A percentile compares a stretch with the other conserved stretches of the same genome.
phyloP scores from a whole-genome alignment of 1,140 invertebrate genomes.

The Xylocopa sonorina region DNA sequence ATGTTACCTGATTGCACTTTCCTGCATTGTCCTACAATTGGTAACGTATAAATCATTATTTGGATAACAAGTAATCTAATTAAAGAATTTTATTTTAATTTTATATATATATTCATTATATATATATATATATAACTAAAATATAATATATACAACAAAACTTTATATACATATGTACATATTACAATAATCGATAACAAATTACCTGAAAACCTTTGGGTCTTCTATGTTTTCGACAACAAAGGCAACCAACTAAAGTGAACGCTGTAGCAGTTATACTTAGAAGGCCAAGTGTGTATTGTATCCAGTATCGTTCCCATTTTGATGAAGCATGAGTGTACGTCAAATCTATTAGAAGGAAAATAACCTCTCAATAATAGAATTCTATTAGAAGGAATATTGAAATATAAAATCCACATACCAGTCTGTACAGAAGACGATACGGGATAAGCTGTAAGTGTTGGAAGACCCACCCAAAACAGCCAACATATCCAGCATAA shows the following conservation, averaged over 20 bases:
- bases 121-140: too few species aligned
- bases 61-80: constrained; percentile 3
- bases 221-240: constrained; percentile 75
- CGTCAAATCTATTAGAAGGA: constrained; percentile 58
- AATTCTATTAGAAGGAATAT: not conserved
- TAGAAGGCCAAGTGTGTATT: constrained; percentile 70
- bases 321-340: constrained; percentile 53
- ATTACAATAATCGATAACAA: not conserved
- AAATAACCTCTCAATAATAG: constrained; percentile 35
- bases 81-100: constrained; percentile 13
- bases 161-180: too few species aligned
- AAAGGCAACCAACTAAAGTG: constrained; percentile 77
- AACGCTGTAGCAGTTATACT: constrained; percentile 73
- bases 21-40: constrained; percentile 73
- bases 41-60: constrained; percentile 51
- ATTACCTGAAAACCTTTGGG: constrained; percentile 79
- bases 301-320: constrained; percentile 75
- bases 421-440: constrained; percentile 66
- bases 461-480: constrained; percentile 75
- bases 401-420: constrained; percentile 37
- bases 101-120: too few species aligned
- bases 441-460: constrained; percentile 71
- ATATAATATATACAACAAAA: too few species aligned
- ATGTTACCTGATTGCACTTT: constrained; percentile 70
- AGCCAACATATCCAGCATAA: constrained; percentile 72